Percentiles rank a stretch among this genome's conserved stretches.
Conservation (phyloP, 2,888 invertebrate genomes). For the Stenoptilia bipunctidactyla region DNA sequence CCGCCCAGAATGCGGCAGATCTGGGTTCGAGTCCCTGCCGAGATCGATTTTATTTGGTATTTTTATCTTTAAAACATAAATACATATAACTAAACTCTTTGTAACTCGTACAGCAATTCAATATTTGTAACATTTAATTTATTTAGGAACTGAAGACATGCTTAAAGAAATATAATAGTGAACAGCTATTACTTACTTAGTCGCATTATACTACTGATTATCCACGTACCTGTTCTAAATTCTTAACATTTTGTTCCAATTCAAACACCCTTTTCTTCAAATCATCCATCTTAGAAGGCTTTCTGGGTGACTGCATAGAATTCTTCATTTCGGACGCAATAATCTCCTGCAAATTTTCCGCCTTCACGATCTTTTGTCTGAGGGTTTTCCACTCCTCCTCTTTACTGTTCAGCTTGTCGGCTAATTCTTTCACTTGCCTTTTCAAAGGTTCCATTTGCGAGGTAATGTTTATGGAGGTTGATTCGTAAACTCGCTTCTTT, state of each 20-base stretch:
- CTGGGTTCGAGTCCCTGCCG: no score
- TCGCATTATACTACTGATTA: no score
- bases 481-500: slow-evolving; percentile 77
- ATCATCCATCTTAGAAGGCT: slow-evolving; percentile 72
- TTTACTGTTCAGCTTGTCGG: slow-evolving; percentile 58
- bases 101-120: no score
- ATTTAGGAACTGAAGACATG: no score
- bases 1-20: no score
- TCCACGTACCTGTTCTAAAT: slow-evolving; percentile 47
- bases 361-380: slow-evolving; percentile 66
- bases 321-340: slow-evolving; percentile 65
- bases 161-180: neutral
- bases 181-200: neutral
- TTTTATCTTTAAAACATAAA: no score
- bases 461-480: slow-evolving; percentile 68
- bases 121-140: no score
- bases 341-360: slow-evolving; percentile 64
- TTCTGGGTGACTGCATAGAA: slow-evolving; percentile 60
- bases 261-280: slow-evolving; percentile 73
- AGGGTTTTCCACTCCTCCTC: slow-evolving; percentile 69
- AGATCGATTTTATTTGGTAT: no score
- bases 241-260: slow-evolving; percentile 66
- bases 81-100: no score
- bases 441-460: slow-evolving; percentile 70
- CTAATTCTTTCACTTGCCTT: slow-evolving; percentile 62